A percentile compares a stretch with the other conserved stretches of the same genome.
phyloP scores from a whole-genome alignment of 2,888 invertebrate species.

The Torymus tubicola region DNA sequence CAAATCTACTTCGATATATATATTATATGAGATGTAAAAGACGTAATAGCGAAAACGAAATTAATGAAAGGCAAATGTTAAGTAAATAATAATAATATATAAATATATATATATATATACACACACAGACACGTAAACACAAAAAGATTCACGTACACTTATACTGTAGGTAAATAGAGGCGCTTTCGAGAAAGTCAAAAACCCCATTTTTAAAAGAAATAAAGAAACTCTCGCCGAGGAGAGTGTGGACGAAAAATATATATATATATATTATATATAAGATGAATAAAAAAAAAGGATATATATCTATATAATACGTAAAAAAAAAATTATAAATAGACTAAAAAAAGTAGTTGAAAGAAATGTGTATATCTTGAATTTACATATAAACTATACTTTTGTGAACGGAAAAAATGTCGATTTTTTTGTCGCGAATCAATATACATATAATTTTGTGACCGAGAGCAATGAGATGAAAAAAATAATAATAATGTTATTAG shows the following conservation, averaged over 20 bases:
- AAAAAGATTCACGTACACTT: background rate
- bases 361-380: slow-evolving; percentile 51
- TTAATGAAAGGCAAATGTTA: background rate
- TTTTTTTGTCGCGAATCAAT: slow-evolving; percentile 45
- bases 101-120: slow-evolving; percentile 3
- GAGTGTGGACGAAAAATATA: slow-evolving; percentile 57
- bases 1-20: slow-evolving; percentile 46
- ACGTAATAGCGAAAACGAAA: too few relatives aligned
- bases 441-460: slow-evolving; percentile 22
- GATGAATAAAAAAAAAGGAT: slow-evolving; percentile 39
- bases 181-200: slow-evolving; percentile 57
- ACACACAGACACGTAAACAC: slow-evolving; percentile 36
- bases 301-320: slow-evolving; percentile 55
- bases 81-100: too few relatives aligned
- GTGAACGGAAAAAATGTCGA: slow-evolving; percentile 47
- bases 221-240: slow-evolving; percentile 52
- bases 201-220: slow-evolving; percentile 51
- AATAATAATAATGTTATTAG: slow-evolving; percentile 5
- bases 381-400: slow-evolving; percentile 44
- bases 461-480: too few relatives aligned
- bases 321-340: slow-evolving; percentile 51
- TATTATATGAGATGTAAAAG: background rate
- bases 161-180: slow-evolving; percentile 44
- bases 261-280: slow-evolving; percentile 55
- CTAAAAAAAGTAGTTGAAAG: slow-evolving; percentile 27